phyloP scores from a whole-genome alignment of 2,888 invertebrate genomes.

The Exocentrus adspersus region DNA sequence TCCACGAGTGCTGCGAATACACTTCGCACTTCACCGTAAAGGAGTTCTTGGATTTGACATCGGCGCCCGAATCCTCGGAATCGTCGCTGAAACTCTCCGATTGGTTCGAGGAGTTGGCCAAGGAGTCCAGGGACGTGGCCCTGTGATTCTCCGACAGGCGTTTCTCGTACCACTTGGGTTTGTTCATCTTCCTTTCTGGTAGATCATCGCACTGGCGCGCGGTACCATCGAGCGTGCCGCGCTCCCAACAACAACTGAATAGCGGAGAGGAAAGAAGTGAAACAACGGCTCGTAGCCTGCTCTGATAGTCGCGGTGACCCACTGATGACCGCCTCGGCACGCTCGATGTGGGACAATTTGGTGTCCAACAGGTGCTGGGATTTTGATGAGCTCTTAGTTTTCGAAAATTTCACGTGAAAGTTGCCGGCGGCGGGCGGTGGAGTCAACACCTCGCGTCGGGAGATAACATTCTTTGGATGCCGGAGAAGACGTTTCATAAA shows the following conservation, averaged over 20 bases:
- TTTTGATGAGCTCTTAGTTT: slow-evolving; percentile 3
- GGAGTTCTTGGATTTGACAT: slow-evolving; percentile 59
- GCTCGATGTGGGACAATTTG: slow-evolving; percentile 47
- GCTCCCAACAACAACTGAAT: too few species aligned
- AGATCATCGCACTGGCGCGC: slow-evolving; percentile 29
- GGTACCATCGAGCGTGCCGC: slow-evolving; percentile 35
- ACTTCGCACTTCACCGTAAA: slow-evolving; percentile 61
- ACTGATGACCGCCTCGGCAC: slow-evolving; percentile 52
- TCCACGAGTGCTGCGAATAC: slow-evolving; percentile 57
- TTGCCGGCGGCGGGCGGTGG: too few species aligned
- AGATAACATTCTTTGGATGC: too few species aligned
- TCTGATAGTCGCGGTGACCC: slow-evolving; percentile 62
- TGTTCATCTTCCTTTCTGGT: slow-evolving; percentile 45
- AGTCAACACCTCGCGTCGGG: too few species aligned
- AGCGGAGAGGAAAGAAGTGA: slow-evolving; percentile 35
- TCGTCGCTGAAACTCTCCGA: slow-evolving; percentile 71
- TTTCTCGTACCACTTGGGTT: slow-evolving; percentile 48
- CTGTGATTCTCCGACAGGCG: slow-evolving; percentile 50
- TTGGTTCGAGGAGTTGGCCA: slow-evolving; percentile 75
- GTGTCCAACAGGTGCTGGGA: slow-evolving; percentile 41
- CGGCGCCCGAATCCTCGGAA: slow-evolving; percentile 71
- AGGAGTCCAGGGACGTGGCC: slow-evolving; percentile 73
- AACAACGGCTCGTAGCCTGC: slow-evolving; percentile 52
- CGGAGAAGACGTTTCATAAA: not conserved
- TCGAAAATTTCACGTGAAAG: slow-evolving; percentile 4